Base-by-base conservation (phyloP, 2,113 vertebrate species). In the Oryzias melastigma region DNA sequence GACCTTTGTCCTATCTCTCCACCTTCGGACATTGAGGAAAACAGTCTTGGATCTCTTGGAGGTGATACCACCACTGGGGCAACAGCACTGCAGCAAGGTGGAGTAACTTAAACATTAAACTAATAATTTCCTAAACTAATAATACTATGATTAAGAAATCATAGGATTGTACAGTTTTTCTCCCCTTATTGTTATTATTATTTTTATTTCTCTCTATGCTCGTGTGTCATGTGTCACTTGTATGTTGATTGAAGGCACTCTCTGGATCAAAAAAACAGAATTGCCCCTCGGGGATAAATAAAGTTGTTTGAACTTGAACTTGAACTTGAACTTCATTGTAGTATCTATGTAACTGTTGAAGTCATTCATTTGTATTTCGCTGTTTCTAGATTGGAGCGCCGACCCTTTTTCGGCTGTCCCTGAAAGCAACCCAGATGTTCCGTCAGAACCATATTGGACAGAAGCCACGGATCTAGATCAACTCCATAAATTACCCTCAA, bases 21-120 rank as follows among this genome's bases (percentile, higher is more conserved):
- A 1, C 82, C 83, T 5, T 88, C 83, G 3, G 80, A 87, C 60
- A 74, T 85, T 7, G 81, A 88, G 48, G 85, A 88, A 64, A 58
- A 54, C 15, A 77, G 77, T 50, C 49, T 80, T 24, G 82, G 56
- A 18, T 82, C 80, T 25, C 54, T 75, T 4, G 51, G 19, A 41
- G 71, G 52, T 17, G 48, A 72, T 1, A 15, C 2, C n/a, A 15
- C 16, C 5, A 4, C 1, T 4, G 57, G 57, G 19, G 44, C 18
- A 14, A 45, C 19, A 17, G 50, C 12, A 62, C n/a, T 20, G 29
- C 16, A 73, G 13, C 50, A 65, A 78, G 82, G 84, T 63, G 43
- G n/a, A 45, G 42, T 85, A 62, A 61, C 27, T n/a, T n/a, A n/a
- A n/a, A n/a, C n/a, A n/a, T n/a, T n/a, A n/a, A n/a, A n/a, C n/a